These are phyloP conservation scores for Neotragus pygmaeus DNA, from an alignment of 2,113 vertebrate genomes.

Conservation along the genomic window DNA sequence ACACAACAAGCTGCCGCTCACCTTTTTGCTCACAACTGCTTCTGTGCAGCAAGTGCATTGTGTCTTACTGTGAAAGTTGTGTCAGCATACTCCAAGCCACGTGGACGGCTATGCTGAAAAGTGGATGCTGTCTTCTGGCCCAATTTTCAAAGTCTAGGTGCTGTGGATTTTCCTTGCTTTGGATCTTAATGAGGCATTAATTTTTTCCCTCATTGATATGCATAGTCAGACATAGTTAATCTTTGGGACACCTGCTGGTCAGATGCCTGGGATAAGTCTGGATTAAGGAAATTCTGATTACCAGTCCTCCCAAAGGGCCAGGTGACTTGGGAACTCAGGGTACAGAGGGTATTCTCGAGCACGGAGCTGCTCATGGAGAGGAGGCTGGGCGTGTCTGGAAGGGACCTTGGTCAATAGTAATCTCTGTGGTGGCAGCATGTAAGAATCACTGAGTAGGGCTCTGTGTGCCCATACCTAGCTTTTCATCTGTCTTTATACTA, in stretches of 20 bases:
- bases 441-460: rapidly evolving
- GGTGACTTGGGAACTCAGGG: background rate
- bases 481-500: background rate
- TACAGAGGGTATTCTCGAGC: background rate
- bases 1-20: background rate
- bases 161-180: conserved; percentile 41
- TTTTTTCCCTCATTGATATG: conserved; percentile 72
- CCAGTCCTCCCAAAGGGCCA: conserved; percentile 31
- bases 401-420: background rate
- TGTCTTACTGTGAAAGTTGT: background rate
- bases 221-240: conserved; percentile 75
- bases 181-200: conserved; percentile 63
- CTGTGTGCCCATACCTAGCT: rapidly evolving
- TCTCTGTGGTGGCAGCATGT: rapidly evolving
- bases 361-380: background rate
- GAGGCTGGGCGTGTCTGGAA: background rate
- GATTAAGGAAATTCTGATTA: conserved; percentile 66
- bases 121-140: background rate
- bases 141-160: background rate
- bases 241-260: conserved; percentile 67
- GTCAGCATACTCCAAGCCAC: background rate
- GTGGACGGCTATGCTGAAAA: background rate
- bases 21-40: background rate
- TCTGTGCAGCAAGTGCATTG: background rate
- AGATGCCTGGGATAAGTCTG: conserved; percentile 57